Percentiles rank a stretch among this genome's conserved stretches.
Evolutionary conservation across 2,888 invertebrate species (phyloP).

Genomic region (Teleiodes luculella): DNA sequence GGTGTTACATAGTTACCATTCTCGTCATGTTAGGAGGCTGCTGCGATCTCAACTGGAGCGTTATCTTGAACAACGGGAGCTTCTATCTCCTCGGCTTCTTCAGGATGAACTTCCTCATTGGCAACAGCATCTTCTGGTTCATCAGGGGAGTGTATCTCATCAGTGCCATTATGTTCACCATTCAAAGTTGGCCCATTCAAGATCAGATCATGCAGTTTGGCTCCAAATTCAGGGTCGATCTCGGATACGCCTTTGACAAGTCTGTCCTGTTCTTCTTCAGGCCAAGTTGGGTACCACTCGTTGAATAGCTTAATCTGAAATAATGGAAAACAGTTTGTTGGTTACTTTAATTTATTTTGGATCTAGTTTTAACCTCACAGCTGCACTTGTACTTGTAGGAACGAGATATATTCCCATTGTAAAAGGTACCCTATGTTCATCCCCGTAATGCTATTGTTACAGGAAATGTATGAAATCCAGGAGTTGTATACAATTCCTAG

Average conservation of each 20-base stretch:
- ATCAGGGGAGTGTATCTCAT: slow-evolving; percentile 45
- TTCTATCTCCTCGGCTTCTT: slow-evolving; percentile 25
- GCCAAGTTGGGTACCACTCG: slow-evolving; percentile 91
- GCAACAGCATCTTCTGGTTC: slow-evolving; percentile 28
- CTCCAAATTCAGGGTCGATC: slow-evolving; percentile 84
- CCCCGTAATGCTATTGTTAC: no score
- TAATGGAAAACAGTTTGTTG: no score
- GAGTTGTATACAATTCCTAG: no score
- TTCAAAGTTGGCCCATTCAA: slow-evolving; percentile 53
- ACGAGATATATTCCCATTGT: no score
- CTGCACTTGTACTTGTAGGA: no score
- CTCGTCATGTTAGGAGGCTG: slow-evolving; percentile 52
- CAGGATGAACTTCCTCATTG: slow-evolving; percentile 27
- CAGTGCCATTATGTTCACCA: slow-evolving; percentile 60
- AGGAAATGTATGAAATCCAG: no score
- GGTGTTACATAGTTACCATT: slow-evolving; percentile 20
- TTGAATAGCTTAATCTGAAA: slow-evolving; percentile 87
- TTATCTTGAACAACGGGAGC: slow-evolving; percentile 43
- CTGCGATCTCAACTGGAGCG: slow-evolving; percentile 61
- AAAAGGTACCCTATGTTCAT: no score
- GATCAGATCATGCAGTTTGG: slow-evolving; percentile 79
- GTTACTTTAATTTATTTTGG: no score
- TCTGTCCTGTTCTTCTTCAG: slow-evolving; percentile 83
- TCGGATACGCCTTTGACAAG: slow-evolving; percentile 84
- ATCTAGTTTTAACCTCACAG: no score